Evolutionary conservation across 2,113 vertebrate genomes (phyloP).

Genomic region (Heptranchias perlo): DNA sequence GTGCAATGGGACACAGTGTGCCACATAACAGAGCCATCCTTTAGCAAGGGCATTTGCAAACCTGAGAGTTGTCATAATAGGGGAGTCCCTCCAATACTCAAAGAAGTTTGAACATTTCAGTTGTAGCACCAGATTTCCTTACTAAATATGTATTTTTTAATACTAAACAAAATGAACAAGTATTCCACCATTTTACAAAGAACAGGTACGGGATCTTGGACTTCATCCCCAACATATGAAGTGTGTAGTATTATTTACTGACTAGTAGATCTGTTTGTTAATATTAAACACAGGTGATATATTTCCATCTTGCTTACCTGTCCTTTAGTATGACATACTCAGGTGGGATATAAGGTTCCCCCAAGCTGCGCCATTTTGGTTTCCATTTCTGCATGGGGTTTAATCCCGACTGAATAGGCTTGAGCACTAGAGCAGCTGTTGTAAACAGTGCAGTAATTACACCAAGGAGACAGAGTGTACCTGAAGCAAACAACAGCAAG

Average conservation of each 20-base stretch:
- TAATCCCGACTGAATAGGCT: slow-evolving; percentile 51
- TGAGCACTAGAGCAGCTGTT: slow-evolving; percentile 65
- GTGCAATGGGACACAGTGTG: neutral
- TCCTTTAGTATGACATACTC: slow-evolving; percentile 60
- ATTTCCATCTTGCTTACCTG: slow-evolving; percentile 48
- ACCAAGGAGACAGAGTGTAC: slow-evolving; percentile 59
- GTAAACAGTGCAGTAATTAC: slow-evolving; percentile 60
- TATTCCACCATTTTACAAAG: neutral
- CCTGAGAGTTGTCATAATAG: neutral
- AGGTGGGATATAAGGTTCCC: slow-evolving; percentile 59
- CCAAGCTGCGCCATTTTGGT: slow-evolving; percentile 77
- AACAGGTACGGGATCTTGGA: neutral
- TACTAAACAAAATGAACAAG: neutral
- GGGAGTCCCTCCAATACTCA: neutral
- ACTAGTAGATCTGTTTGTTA: neutral
- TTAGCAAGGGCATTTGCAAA: neutral
- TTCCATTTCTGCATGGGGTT: slow-evolving; percentile 59
- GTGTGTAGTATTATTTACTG: neutral
- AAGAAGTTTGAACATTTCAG: neutral
- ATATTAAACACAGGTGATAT: neutral
- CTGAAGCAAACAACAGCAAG: slow-evolving; percentile 45
- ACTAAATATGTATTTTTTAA: neutral
- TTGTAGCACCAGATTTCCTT: neutral
- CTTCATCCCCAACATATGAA: neutral
- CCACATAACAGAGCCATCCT: neutral